These are phyloP conservation scores for Monomorium pharaonis DNA, from an alignment of 1,140 invertebrate species.

Conservation along the genomic window DNA sequence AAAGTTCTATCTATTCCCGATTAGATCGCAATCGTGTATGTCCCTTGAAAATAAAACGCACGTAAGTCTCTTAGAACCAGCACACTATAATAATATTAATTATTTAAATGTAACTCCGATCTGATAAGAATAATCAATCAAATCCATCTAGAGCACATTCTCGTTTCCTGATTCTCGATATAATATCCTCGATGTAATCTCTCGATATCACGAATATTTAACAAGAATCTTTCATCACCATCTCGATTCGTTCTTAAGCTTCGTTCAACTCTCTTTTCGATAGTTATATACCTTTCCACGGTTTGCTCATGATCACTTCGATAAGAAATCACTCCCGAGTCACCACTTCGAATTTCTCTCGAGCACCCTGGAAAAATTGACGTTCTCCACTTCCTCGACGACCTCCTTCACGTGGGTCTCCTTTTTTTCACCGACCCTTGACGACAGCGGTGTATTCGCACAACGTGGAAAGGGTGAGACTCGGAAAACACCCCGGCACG, in stretches of 20 bases:
- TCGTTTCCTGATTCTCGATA: neutral
- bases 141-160: neutral
- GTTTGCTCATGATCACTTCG: slow-evolving; percentile 73
- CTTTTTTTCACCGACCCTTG: neutral
- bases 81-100: neutral
- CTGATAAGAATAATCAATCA: neutral
- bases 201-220: neutral
- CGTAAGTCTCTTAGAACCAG: neutral
- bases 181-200: neutral
- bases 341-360: neutral
- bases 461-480: neutral
- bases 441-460: neutral
- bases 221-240: neutral
- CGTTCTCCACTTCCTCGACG: too few species aligned
- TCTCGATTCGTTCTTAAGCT: neutral
- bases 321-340: neutral
- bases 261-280: neutral
- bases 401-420: neutral
- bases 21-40: neutral
- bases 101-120: neutral
- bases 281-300: slow-evolving; percentile 76
- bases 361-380: neutral
- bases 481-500: neutral
- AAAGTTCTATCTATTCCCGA: neutral
- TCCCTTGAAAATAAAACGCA: neutral